Conservation (phyloP, 2,113 vertebrate genomes). For the Heptranchias perlo region DNA sequence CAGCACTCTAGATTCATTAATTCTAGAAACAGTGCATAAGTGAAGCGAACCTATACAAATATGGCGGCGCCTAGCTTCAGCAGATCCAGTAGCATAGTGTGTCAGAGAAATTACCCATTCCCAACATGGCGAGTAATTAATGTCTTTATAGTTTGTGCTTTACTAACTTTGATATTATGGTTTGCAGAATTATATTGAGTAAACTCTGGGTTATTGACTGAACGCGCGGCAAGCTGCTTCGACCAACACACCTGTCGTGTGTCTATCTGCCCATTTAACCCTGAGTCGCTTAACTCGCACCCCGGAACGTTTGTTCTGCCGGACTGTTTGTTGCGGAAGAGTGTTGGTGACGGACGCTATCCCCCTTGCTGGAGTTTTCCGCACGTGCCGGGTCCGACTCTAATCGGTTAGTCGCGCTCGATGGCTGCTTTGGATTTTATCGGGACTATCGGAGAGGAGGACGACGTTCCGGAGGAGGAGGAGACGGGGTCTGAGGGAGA, state of each 20-base stretch:
- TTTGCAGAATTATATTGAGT: neutral
- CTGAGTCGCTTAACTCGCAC: no score
- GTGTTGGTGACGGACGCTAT: neutral
- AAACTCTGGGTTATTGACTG: neutral
- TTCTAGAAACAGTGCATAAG: no score
- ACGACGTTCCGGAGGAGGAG: conserved; percentile 43
- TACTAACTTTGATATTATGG: neutral
- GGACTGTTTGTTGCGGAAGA: neutral
- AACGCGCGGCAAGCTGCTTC: no score
- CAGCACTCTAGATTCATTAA: no score
- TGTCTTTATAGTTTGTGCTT: no score
- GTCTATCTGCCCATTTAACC: no score
- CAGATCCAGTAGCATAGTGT: no score
- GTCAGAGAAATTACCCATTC: no score
- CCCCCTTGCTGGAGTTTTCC: neutral
- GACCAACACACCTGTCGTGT: no score
- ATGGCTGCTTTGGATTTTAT: conserved; percentile 41
- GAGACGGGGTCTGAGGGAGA: conserved; percentile 45
- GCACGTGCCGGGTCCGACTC: rapidly evolving
- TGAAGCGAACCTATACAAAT: no score
- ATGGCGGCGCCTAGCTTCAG: no score
- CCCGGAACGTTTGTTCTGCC: conserved; percentile 15
- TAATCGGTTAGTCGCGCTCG: rapidly evolving
- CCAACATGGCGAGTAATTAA: no score
- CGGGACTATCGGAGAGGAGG: conserved; percentile 45